Evolutionary conservation across 30 jellyfish, hydroid and myxozoan species (phyloP), one percentile per base, ranked within the genome.

Genomic region (Clytia hemisphaerica): DNA sequence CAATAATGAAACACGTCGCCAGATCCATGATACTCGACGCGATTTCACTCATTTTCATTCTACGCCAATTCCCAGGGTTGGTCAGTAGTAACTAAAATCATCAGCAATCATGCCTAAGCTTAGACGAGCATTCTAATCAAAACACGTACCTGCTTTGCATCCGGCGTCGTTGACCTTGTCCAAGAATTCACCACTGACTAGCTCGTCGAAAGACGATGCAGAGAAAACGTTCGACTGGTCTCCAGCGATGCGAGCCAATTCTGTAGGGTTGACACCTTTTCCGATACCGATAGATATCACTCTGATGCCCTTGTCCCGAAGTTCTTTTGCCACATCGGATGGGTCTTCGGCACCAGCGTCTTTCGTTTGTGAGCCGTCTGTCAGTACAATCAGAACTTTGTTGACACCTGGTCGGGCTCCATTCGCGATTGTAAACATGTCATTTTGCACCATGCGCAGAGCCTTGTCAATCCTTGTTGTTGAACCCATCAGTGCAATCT

Each of bases 361-460:
- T 61, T 42, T 73, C 5, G 93, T 84, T 40, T 84, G 95, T 6
- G 80, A 47, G 34, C 95, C 95, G 67, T 84, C 95, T 18, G 95
- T 84, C 68, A 84, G 73, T 16, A 84, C 70, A 48, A 84, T 75
- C 59, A 84, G 45, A 21, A 84, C 34, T 48, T 61, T 84, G 18
- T 83, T 79, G 28, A 60, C 73, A 72, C 60, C 84, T 18, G 77
- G 15, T 76, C 94, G 72, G 63, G 74, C 82, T 19, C 94, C 94
- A 64, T 82, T 82, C 15, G 45, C 54, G 7, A 47, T 24, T 4
- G 45, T 82, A 62, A 82, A 82, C 66, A 82, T 40, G 3, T 67
- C 74, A 16, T 72, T 63, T 45, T 65, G 53, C 33, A 80, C 91
- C 1, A 83, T 34, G 2, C 60, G 69, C 36, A 83, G 70, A 28